A percentile compares a stretch with the other conserved stretches of the same genome.
Evolutionary conservation across 2,113 vertebrate species (phyloP).

Genomic region (Passerina amoena): DNA sequence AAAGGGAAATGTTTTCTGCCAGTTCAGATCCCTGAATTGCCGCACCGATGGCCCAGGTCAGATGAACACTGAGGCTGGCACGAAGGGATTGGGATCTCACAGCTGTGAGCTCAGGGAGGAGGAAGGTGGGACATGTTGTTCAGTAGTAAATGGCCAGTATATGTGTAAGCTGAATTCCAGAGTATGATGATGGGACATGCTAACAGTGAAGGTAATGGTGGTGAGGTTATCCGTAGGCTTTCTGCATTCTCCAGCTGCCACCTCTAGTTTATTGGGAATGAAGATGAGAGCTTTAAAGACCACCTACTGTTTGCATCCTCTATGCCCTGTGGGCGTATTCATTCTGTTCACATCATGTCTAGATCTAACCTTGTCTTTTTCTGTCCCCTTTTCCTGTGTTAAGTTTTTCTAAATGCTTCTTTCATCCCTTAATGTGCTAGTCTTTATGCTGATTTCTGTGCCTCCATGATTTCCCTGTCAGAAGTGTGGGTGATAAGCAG

Average conservation of each 20-base stretch:
- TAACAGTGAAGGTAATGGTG: neutral
- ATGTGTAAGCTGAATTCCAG: neutral
- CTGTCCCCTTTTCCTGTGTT: neutral
- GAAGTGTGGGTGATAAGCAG: neutral
- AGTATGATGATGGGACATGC: neutral
- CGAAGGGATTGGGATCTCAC: neutral
- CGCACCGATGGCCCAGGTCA: accelerated
- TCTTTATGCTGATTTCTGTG: constrained; percentile 13
- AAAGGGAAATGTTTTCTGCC: neutral
- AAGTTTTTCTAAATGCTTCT: constrained; percentile 38
- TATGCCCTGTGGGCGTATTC: neutral
- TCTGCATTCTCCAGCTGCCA: neutral
- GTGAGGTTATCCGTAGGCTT: neutral
- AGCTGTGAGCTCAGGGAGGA: neutral
- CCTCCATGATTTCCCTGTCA: neutral
- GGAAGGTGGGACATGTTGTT: neutral
- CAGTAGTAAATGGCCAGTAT: neutral
- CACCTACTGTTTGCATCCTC: constrained; percentile 17
- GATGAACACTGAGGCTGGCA: neutral
- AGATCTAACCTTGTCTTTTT: constrained; percentile 45
- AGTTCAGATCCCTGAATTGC: neutral
- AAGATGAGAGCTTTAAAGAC: neutral
- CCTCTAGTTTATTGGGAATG: neutral
- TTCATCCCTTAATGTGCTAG: neutral
- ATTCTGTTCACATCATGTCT: constrained; percentile 23